Base-by-base conservation (phyloP, 1,140 invertebrate genomes). In the Papilio aristodemus region DNA sequence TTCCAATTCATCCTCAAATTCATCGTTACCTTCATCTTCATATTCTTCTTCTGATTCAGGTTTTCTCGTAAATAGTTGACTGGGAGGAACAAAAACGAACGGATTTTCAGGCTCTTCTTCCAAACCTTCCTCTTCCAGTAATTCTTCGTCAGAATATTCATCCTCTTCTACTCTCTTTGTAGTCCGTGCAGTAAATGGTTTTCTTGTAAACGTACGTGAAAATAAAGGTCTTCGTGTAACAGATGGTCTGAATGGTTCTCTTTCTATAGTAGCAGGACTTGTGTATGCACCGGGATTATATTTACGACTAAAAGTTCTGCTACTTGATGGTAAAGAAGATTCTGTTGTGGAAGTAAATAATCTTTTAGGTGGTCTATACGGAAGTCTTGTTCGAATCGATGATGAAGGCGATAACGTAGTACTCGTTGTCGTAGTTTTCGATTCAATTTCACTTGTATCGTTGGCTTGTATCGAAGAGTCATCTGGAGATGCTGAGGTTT, bases 251-350 rank as follows among this genome's bases (percentile, higher is more conserved):
- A 83, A 77, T 63, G 82, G 72, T 66, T 86, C 80, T 76, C 80
- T 75, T 27, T 85, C 83, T 36, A 83, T 84, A 13, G 85, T 83
- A n/a, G 85, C 71, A 54, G 91, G 87, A 60, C 85, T 92, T 50
- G 92, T 93, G 63, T 91, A 92, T 22, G 75, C 87, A 13, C 89
- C 90, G 60, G 86, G 88, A 69, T 89, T 92, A 78, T 85, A 92
- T 81, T 92, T 92, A 50, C 92, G 81, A 70, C 91, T 92, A 69
- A 89, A 92, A 11, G 79, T 83, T 79, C 85, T 88, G 67, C 85
- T 89, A 54, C 86, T 86, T 11, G 85, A 86, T 43, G 91, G 78
- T 25, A 85, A 60, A 32, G 89, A 75, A 9, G 83, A 74, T 75
- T 90, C 89, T 10, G 91, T 92, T 19, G 90, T 85, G 46, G 90